phyloP scores from a whole-genome alignment of 2,797 vertebrate species.

The Rhincodon typus region DNA sequence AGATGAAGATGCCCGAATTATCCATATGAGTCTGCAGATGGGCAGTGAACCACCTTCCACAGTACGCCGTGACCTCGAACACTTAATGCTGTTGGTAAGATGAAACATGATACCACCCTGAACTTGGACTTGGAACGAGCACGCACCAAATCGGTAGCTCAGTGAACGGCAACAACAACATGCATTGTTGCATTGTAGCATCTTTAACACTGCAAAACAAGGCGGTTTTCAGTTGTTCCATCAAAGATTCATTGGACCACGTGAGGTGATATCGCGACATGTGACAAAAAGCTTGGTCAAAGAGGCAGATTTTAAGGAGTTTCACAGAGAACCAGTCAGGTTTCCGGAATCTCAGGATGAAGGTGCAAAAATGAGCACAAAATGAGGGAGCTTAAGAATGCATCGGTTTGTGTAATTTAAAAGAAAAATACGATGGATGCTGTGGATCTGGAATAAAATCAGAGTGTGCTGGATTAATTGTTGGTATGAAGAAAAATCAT shows the following conservation, averaged over 20 bases:
- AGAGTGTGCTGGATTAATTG: no score
- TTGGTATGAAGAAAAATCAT: no score
- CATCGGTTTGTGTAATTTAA: no score
- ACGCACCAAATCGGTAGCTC: background rate
- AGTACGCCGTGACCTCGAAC: slow-evolving; percentile 81
- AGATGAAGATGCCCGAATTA: slow-evolving; percentile 89
- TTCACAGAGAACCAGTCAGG: background rate
- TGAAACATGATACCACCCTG: background rate
- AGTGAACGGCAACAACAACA: background rate
- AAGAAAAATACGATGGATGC: no score
- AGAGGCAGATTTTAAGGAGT: background rate
- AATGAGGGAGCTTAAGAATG: background rate
- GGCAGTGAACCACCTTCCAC: slow-evolving; percentile 83
- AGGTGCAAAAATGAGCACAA: background rate
- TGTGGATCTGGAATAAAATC: no score
- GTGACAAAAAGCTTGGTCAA: background rate
- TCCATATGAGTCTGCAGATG: slow-evolving; percentile 95
- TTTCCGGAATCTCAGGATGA: background rate
- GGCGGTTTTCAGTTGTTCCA: background rate
- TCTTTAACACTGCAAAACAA: background rate
- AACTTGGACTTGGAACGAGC: background rate
- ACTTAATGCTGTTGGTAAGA: slow-evolving; percentile 86
- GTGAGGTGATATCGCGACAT: background rate
- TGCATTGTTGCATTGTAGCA: no score
- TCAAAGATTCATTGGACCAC: background rate